Base-by-base conservation (phyloP, 2,888 invertebrate species). In the Priocnemis perturbator region DNA sequence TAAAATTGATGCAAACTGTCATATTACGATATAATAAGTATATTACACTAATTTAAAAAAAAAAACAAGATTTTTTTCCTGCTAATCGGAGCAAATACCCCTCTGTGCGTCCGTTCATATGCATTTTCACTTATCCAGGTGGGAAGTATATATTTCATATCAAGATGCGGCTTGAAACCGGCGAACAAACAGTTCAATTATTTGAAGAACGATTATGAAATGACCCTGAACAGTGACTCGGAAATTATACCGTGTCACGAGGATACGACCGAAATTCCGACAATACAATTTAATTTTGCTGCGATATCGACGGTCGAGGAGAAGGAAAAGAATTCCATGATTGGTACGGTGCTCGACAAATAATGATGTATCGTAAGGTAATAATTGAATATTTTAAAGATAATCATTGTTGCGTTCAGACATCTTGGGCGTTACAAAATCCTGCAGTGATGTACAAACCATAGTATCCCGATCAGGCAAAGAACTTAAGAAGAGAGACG, bases 151-250 rank as follows among this genome's bases (percentile, higher is more conserved):
- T 99, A 97, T 88, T 97, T 93, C 87, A 93, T 99, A 71, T 95
- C 95, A 56, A 94, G 94, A 72, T 96, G 95, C 74, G 91, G 91
- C 56, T 89, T 99, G n/a, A 98, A 98, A 88, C 93, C 96, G 0
- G 98, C 99, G 0, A 98, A 99, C 89, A 98, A 97, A 86, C 94
- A 96, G 85, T 99, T 92, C 88, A 92, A 93, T 44, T 92, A 91
- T 47, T 89, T 98, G 5, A 95, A 96, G 77, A 97, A 98, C 87
- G 98, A 99, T 87, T 99, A 98, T 85, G 99, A 99, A 89, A 95
- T 99, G 94, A 95, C 96, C 0, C 93, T 98, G 84, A 93, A 91
- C 14, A 89, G 90, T 7, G 97, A 98, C 55, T 94, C 97, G 0
- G 91, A 90, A 81, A 85, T 92, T 0, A 82, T 88, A 14, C 89